phyloP scores from a whole-genome alignment of 2,113 vertebrate species.

The Leiothrix lutea region DNA sequence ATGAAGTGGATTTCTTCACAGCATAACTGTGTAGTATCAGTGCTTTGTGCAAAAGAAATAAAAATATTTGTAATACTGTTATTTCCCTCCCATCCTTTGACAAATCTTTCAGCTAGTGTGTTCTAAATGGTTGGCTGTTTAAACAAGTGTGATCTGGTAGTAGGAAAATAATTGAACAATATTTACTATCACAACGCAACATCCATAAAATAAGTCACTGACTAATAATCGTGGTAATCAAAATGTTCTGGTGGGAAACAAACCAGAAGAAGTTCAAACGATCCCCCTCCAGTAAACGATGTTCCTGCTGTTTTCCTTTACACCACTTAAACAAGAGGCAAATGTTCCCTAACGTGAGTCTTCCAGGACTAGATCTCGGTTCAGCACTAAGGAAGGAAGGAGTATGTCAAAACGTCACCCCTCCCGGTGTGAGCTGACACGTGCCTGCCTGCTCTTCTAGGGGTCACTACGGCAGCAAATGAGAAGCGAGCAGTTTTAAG shows the following conservation, averaged over 20 bases:
- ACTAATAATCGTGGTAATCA: background rate
- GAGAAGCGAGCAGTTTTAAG: background rate
- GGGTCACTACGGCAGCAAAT: background rate
- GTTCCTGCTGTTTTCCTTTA: background rate
- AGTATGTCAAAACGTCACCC: background rate
- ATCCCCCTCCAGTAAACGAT: background rate
- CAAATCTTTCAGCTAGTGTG: background rate
- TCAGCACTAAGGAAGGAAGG: background rate
- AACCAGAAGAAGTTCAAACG: background rate
- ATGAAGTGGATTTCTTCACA: slow-evolving; percentile 29
- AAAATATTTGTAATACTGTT: slow-evolving; percentile 16
- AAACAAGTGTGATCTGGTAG: background rate
- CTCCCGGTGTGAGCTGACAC: background rate
- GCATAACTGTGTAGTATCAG: background rate
- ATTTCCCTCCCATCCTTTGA: background rate
- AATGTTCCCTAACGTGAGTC: background rate
- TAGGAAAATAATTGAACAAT: background rate
- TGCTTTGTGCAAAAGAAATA: slow-evolving; percentile 26
- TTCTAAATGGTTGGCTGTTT: background rate
- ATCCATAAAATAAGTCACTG: background rate
- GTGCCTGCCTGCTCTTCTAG: background rate
- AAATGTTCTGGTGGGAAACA: background rate
- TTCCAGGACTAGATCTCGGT: background rate
- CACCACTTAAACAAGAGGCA: background rate
- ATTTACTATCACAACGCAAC: background rate